Evolutionary conservation across 2,888 invertebrate genomes (phyloP), one percentile per base, ranked within the genome.

Genomic region (Gonocerus acuteangulatus): DNA sequence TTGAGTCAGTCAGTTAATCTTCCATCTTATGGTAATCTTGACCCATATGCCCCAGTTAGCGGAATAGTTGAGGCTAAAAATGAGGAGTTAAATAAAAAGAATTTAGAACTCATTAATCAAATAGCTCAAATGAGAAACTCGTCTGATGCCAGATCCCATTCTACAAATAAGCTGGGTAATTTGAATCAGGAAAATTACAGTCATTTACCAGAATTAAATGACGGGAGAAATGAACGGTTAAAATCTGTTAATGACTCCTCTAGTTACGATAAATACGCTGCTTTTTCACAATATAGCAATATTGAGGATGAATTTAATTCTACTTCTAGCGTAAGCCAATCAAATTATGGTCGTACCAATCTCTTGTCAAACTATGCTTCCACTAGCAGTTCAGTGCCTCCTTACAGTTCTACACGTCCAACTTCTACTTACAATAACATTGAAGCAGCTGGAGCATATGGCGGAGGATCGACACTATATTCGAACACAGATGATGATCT

Each of bases 401-500:
- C 32, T 2, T 32, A 36, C 36, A 19, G 18, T 36, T 36, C 36
- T 1, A 36, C 36, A 6, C n/a, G n/a, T n/a, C n/a, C n/a, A n/a
- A n/a, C n/a, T n/a, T 34, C 34, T 19, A 13, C 18, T 1, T 34
- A 36, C 36, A 51, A 36, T 9, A 32, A 32, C 15, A 32, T 34
- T 1, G 36, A 51, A 11, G 2, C 34, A n/a, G 2, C 34, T 21
- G 51, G 51, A n/a, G 51, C 51, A 13, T 51, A 36, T 51, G 51
- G 51, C 1, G 19, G 36, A 18, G n/a, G 6, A 59, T 49, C 59
- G 6, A 51, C 64, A n/a, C 34, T 51, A 13, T 64, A 64, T 49
- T 49, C 49, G 23, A 64, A 64, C 48, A 59, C 62, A 6, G 39
- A 42, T n/a, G 61, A 64, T 18, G 64, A 64, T 13, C 32, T 64